Evolutionary conservation across 2,888 invertebrate species (phyloP).

Genomic region (Zootermopsis nevadensis): DNA sequence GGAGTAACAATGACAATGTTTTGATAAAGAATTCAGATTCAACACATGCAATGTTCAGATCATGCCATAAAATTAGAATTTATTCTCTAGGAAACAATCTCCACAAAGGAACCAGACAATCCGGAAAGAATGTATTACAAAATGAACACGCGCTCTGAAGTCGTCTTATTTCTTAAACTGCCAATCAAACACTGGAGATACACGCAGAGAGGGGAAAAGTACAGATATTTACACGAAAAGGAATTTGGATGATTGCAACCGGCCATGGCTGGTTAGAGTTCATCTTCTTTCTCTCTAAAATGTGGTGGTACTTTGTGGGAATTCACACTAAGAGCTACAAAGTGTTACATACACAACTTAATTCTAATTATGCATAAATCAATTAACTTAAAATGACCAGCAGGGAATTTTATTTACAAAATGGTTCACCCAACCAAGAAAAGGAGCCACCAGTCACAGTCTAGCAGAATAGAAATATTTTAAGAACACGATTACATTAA

Average conservation of each 20-base stretch:
- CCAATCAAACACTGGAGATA: background rate
- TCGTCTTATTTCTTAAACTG: background rate
- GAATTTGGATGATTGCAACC: slow-evolving; percentile 51
- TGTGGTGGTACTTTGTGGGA: slow-evolving; percentile 24
- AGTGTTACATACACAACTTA: slow-evolving; percentile 43
- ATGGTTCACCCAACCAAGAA: background rate
- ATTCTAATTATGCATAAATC: slow-evolving; percentile 8
- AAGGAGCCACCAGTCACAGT: slow-evolving; percentile 6
- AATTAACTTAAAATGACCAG: slow-evolving; percentile 13
- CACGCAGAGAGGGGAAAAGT: background rate
- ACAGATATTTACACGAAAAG: slow-evolving; percentile 36
- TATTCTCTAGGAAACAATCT: too few species aligned
- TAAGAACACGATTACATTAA: slow-evolving; percentile 23
- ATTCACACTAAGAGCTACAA: slow-evolving; percentile 30
- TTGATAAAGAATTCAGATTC: too few species aligned
- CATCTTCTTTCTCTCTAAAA: slow-evolving; percentile 33
- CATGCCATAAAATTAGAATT: too few species aligned
- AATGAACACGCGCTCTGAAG: background rate
- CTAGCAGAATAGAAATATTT: background rate
- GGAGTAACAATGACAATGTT: too few species aligned
- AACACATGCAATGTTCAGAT: too few species aligned
- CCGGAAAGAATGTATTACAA: too few species aligned
- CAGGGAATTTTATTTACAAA: slow-evolving; percentile 10
- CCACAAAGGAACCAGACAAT: too few species aligned
- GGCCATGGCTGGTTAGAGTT: slow-evolving; percentile 42